These are phyloP conservation scores for Xerus rutilus DNA, from an alignment of 2,797 vertebrate species.

Conservation along the genomic window DNA sequence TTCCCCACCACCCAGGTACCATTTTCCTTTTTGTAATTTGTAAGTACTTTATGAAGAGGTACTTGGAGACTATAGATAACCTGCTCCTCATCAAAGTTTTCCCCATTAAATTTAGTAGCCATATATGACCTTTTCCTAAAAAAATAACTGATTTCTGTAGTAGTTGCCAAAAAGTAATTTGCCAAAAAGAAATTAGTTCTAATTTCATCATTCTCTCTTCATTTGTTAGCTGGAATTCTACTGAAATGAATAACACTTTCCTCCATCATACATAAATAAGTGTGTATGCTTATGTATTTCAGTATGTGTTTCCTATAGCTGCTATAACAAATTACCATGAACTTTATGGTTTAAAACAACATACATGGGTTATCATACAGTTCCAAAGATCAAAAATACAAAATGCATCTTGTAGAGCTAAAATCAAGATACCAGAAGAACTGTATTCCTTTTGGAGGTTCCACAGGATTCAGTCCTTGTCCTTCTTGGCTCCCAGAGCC, in stretches of 20 bases:
- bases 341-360: not conserved
- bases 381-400: not conserved
- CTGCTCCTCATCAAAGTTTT: not conserved
- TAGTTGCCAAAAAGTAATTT: constrained; percentile 1
- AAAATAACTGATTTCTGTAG: not conserved
- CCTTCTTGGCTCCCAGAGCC: not conserved
- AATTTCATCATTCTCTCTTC: not conserved
- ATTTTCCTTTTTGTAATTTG: not conserved
- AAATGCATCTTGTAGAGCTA: not conserved
- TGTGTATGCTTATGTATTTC: no score
- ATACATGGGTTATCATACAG: not conserved
- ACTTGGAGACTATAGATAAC: not conserved
- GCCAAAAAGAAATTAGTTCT: constrained; percentile 7
- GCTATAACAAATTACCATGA: not conserved
- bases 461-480: no score
- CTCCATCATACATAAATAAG: not conserved
- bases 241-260: not conserved
- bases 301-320: not conserved
- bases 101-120: constrained; percentile 1
- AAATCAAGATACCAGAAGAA: not conserved
- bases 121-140: not conserved
- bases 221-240: not conserved
- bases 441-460: not conserved
- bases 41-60: not conserved
- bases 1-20: not conserved